Evolutionary conservation across 2,797 vertebrate species (phyloP).

Genomic region (Cryptoblepharus egeriae): DNA sequence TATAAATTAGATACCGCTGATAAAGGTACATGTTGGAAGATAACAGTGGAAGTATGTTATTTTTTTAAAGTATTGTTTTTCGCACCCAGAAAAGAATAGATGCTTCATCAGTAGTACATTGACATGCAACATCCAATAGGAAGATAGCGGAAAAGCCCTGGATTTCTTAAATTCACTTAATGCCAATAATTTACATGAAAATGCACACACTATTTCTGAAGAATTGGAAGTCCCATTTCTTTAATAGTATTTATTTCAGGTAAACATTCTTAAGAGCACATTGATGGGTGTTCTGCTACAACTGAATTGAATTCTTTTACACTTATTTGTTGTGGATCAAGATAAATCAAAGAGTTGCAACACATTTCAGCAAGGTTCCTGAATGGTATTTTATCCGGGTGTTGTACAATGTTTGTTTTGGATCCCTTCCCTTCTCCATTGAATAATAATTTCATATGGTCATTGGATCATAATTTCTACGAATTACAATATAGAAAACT

Average conservation of each 20-base stretch:
- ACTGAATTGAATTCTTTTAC: background rate
- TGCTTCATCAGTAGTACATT: slow-evolving; percentile 48
- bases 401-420: no score
- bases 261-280: background rate
- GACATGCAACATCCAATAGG: slow-evolving; percentile 14
- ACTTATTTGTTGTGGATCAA: background rate
- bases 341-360: slow-evolving; percentile 60
- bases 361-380: slow-evolving; percentile 6
- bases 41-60: background rate
- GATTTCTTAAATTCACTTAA: no score
- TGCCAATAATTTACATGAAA: no score
- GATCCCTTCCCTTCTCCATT: no score
- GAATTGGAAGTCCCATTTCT: background rate
- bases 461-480: no score
- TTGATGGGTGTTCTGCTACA: background rate
- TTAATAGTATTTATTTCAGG: background rate
- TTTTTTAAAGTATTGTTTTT: slow-evolving; percentile 42
- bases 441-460: no score
- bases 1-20: slow-evolving; percentile 49
- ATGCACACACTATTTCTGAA: no score
- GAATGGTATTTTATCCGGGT: no score
- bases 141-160: background rate
- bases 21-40: slow-evolving; percentile 13
- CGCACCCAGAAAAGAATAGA: slow-evolving; percentile 50
- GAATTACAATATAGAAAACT: no score